Conservation (phyloP, 2,888 invertebrate genomes). For the Pterostichus madidus region DNA sequence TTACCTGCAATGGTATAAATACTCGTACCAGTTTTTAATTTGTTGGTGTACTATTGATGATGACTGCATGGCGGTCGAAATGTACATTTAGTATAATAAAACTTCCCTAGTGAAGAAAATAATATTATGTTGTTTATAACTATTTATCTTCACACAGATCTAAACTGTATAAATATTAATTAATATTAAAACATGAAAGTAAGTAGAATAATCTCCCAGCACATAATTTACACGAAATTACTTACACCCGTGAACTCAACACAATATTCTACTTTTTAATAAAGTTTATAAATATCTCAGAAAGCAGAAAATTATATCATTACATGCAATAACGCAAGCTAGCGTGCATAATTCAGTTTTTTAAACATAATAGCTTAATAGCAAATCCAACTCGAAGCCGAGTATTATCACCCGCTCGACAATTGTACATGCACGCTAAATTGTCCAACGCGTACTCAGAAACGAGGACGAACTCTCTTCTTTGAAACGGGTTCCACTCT, state of each 20-base stretch:
- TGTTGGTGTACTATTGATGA: no score
- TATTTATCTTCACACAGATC: no score
- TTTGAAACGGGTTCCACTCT: no score
- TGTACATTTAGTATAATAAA: no score
- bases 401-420: neutral
- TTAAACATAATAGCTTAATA: neutral
- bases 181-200: neutral
- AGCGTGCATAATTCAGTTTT: constrained; percentile 2
- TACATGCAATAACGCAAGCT: constrained; percentile 17
- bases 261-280: constrained; percentile 22
- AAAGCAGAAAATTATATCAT: constrained; percentile 5
- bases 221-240: constrained; percentile 2
- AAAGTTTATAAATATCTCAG: constrained; percentile 24
- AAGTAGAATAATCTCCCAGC: neutral
- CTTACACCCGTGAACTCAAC: no score
- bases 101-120: no score
- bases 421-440: constrained; percentile 5
- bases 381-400: neutral
- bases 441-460: neutral
- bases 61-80: no score
- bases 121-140: no score
- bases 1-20: no score
- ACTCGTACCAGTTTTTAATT: no score
- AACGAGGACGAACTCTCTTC: no score
- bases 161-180: no score